Percentiles rank a stretch among this genome's conserved stretches.
phyloP scores from a whole-genome alignment of 2,888 invertebrate genomes.

The Lasioglossum malachurum region DNA sequence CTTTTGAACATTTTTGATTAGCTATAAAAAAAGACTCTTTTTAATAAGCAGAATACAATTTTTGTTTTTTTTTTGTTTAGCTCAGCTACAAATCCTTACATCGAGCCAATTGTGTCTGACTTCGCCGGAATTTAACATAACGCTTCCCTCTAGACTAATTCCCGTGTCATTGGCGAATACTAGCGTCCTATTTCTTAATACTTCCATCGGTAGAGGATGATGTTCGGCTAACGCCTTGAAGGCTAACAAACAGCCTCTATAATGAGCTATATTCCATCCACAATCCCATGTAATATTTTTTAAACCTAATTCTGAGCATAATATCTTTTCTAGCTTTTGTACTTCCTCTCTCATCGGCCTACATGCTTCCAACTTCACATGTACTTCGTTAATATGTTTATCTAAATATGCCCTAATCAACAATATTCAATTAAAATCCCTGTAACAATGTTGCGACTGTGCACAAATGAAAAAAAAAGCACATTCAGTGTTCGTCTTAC shows the following conservation, averaged over 20 bases:
- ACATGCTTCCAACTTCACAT: constrained; percentile 88
- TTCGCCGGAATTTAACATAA: constrained; percentile 96
- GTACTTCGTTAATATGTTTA: constrained; percentile 89
- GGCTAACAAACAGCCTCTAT: constrained; percentile 95
- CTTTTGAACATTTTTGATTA: constrained; percentile 92
- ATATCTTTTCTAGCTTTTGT: constrained; percentile 87
- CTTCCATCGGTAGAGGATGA: constrained; percentile 89
- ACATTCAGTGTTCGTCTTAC: constrained; percentile 66
- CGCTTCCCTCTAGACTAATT: constrained; percentile 95
- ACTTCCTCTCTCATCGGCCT: constrained; percentile 91
- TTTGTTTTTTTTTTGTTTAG: not conserved
- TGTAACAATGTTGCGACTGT: not conserved
- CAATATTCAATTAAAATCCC: constrained; percentile 6
- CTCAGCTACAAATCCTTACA: constrained; percentile 86
- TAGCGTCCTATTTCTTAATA: constrained; percentile 90
- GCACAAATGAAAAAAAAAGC: constrained; percentile 19
- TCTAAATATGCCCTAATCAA: constrained; percentile 89
- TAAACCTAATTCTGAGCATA: constrained; percentile 87
- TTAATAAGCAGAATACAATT: constrained; percentile 6
- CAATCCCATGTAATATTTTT: constrained; percentile 91
- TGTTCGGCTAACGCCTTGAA: constrained; percentile 91
- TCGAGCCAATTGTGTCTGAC: constrained; percentile 97
- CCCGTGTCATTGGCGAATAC: constrained; percentile 96
- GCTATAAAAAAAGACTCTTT: constrained; percentile 85
- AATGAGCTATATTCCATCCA: constrained; percentile 95